Percentiles rank a stretch among this genome's conserved stretches.
Conservation (phyloP, 2,888 invertebrate species). For the Dilophus febrilis region DNA sequence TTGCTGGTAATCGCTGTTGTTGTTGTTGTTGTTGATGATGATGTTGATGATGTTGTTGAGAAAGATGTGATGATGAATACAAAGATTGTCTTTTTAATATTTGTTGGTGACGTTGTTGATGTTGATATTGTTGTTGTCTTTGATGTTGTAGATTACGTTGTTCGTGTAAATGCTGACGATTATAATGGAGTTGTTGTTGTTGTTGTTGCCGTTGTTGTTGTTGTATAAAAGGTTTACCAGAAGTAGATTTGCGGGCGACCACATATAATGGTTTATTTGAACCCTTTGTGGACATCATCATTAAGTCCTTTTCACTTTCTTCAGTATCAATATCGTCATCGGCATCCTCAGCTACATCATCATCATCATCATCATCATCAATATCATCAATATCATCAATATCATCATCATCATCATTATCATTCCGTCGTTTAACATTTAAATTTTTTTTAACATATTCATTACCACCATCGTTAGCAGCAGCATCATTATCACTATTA, state of each 20-base stretch:
- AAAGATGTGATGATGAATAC: too few relatives aligned
- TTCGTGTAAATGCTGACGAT: constrained; percentile 11
- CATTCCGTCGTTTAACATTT: too few relatives aligned
- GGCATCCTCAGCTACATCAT: too few relatives aligned
- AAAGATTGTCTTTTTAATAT: too few relatives aligned
- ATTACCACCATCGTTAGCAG: too few relatives aligned
- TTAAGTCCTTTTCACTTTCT: too few relatives aligned
- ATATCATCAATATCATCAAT: constrained; percentile 7
- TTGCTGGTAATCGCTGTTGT: constrained; percentile 28
- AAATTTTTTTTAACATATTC: too few relatives aligned
- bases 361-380: too few relatives aligned
- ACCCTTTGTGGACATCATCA: constrained; percentile 2
- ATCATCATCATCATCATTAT: constrained; percentile 12
- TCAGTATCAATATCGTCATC: constrained; percentile 1
- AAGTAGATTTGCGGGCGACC: constrained; percentile 4
- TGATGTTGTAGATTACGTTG: constrained; percentile 17
- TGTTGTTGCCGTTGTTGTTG: constrained; percentile 13
- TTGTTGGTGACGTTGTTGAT: constrained; percentile 21
- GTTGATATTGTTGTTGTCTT: constrained; percentile 20
- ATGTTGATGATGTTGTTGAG: background rate
- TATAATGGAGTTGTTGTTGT: constrained; percentile 17
- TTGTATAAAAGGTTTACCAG: constrained; percentile 1
- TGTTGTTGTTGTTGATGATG: constrained; percentile 13
- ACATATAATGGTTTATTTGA: background rate
- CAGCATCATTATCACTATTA: too few relatives aligned